phyloP scores from a whole-genome alignment of 1,140 invertebrate species.

The Adoxophyes honmai region DNA sequence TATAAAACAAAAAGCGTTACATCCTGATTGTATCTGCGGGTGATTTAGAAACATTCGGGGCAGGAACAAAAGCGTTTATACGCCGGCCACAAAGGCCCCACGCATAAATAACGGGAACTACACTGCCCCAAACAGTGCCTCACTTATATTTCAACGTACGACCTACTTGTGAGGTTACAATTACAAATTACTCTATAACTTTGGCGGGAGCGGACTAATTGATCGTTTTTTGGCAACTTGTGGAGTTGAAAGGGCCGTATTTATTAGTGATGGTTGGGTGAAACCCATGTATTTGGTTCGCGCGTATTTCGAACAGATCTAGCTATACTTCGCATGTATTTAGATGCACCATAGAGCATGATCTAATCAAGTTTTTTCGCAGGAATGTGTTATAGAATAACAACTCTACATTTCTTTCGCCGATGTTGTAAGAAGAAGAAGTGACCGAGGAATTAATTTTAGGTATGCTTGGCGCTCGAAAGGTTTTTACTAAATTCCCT shows the following conservation, averaged over 20 bases:
- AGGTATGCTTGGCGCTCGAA: too few species aligned
- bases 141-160: conserved; percentile 10
- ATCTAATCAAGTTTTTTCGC: too few species aligned
- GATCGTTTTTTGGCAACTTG: conserved; percentile 9
- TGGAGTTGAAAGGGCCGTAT: background rate
- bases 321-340: too few species aligned
- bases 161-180: conserved; percentile 1
- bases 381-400: too few species aligned
- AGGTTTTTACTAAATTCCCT: too few species aligned
- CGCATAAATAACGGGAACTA: conserved; percentile 45
- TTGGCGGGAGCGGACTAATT: background rate
- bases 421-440: too few species aligned
- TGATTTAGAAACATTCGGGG: conserved; percentile 51
- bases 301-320: too few species aligned
- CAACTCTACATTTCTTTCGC: too few species aligned
- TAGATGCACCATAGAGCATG: too few species aligned
- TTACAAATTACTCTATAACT: conserved; percentile 11
- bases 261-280: too few species aligned
- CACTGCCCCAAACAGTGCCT: conserved; percentile 18
- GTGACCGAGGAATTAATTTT: too few species aligned
- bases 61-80: conserved; percentile 48
- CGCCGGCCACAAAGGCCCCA: conserved; percentile 39
- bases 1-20: conserved; percentile 30
- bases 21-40: conserved; percentile 38
- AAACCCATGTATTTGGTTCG: too few species aligned